Evolutionary conservation across 2,888 invertebrate genomes (phyloP), one percentile per base, ranked within the genome.

Genomic region (Pristionchus entomophagus): DNA sequence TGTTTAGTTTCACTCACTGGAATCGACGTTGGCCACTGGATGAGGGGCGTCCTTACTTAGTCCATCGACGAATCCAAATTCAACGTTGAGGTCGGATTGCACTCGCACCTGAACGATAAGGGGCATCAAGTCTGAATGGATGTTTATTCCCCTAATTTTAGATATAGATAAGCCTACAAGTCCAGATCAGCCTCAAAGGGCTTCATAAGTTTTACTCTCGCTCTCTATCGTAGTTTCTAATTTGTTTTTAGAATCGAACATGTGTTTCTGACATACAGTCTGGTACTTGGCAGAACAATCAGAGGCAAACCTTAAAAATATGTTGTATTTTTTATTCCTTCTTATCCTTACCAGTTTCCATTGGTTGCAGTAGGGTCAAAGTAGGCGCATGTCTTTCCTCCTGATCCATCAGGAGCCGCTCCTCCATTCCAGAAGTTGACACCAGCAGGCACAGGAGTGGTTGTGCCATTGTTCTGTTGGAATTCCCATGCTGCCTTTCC

Each of bases 211-310:
- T 8, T 8, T 17, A 49, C 49, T 17, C 49, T 49, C 17, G 8
- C 49, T 12, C 49, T 49, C 17, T 49, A 49, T 49, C 49, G 17
- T 17, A 49, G 17, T 49, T 17, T 49, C 49, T 49, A 17, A 4
- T 29, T 29, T 59, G 19, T 29, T 29, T 14, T 14, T 62, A 10
- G 78, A 65, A 59, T 90, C 89, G 56, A 90, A 91, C 84, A 88
- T 86, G 73, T 91, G 90, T 69, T 89, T 91, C 84, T 91, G 91
- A 77, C 91, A 91, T 14, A 88, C 85, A 45, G 73, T 45, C 10
- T 38, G 59, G 26, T 77, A 73, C 73, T 45, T 45, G 14, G 26
- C 45, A 49, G 45, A 22, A 14, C 84, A 84, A 22, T 56, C 51
- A 17, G 26, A 26, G 14, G 49, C 69, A 26, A 69, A 56, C 84